Evolutionary conservation across 2,113 vertebrate species (phyloP).

Genomic region (human (Homo sapiens)): DNA sequence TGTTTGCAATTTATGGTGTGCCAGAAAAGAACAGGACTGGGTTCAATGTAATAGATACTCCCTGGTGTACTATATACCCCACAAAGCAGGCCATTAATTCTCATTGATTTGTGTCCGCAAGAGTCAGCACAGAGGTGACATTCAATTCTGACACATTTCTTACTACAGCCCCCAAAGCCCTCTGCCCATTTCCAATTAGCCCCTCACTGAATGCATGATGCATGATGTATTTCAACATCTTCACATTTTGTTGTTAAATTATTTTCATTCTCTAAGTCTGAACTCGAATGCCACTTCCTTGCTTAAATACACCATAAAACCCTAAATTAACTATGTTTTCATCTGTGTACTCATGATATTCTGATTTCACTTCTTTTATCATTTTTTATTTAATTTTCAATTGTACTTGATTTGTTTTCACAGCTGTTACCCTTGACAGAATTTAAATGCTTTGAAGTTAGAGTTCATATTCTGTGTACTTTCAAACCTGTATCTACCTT

Average conservation of each 20-base stretch:
- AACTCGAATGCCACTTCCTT: conserved; percentile 19
- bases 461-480: neutral
- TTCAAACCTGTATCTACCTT: neutral
- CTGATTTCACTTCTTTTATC: neutral
- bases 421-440: neutral
- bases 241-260: neutral
- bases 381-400: conserved; percentile 31
- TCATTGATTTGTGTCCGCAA: neutral
- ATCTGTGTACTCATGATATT: neutral
- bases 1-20: neutral
- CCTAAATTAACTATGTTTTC: conserved; percentile 14
- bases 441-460: neutral
- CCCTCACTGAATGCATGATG: neutral
- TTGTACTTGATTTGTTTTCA: conserved; percentile 36
- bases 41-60: conserved; percentile 36
- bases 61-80: neutral
- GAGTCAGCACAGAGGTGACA: neutral
- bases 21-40: neutral
- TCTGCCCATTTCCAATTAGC: neutral
- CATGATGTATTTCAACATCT: neutral
- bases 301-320: neutral
- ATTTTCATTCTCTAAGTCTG: conserved; percentile 15
- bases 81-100: conserved; percentile 20
- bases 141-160: conserved; percentile 9
- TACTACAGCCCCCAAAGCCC: neutral